Evolutionary conservation across 2,797 vertebrate genomes (phyloP).

Genomic region (Heteromormyrus szaboi): DNA sequence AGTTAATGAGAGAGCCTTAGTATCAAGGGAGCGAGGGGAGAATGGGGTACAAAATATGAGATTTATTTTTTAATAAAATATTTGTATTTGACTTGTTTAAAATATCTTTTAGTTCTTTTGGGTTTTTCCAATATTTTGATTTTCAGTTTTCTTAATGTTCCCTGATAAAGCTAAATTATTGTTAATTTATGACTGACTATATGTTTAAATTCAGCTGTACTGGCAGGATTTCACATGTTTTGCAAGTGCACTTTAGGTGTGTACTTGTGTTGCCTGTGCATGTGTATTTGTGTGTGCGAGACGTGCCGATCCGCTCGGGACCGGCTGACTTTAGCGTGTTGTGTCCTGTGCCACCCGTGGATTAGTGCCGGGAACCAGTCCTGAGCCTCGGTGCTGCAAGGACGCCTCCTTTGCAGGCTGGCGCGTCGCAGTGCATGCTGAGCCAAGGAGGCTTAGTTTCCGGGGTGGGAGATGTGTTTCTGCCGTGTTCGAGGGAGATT

Average conservation of each 20-base stretch:
- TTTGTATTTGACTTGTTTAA: background rate
- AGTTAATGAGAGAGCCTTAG: background rate
- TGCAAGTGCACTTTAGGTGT: background rate
- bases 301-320: background rate
- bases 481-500: slow-evolving; percentile 34
- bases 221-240: background rate
- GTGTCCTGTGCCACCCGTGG: background rate
- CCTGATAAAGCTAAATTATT: background rate
- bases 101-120: background rate
- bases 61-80: background rate
- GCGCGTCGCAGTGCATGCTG: background rate
- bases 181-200: background rate
- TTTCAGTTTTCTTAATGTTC: background rate
- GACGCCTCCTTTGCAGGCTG: background rate
- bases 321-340: background rate
- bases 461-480: background rate
- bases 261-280: background rate
- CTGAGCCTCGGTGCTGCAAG: background rate
- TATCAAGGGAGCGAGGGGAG: background rate
- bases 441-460: background rate
- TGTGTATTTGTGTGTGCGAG: background rate
- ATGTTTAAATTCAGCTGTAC: background rate
- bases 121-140: background rate
- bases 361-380: background rate
- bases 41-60: slow-evolving; percentile 32